Base-by-base conservation (phyloP, 1,140 invertebrate species). In the Antheraea pernyi region DNA sequence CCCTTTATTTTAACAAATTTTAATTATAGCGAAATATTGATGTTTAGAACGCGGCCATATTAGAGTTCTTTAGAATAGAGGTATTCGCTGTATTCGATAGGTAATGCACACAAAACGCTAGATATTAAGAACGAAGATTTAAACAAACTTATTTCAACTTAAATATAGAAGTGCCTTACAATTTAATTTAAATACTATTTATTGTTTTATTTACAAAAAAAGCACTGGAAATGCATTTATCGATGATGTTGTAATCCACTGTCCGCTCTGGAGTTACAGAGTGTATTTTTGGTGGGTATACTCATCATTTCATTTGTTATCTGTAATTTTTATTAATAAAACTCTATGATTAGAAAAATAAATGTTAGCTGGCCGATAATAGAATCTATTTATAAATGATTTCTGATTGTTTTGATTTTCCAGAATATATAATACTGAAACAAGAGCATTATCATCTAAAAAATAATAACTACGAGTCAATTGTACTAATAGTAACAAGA, bases 81-180 rank as follows among this genome's bases (percentile, higher is more conserved):
- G 64, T 72, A 65, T n/a, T 67, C 74, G 75, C 74, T 76, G 75
- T 81, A 76, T 72, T 77, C 75, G 59, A 79, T 79, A 78, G 73
- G 69, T 73, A 76, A 76, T 74, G 69, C 78, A 78, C 70, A 71
- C 74, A 80, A 73, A 30, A 73, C 66, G 62, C 74, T 79, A 73
- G 71, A 75, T 68, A 70, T 19, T 81, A 79, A 80, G 76, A 73
- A 68, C 75, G 74, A 68, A 59, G 73, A 72, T 80, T 78, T 79
- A 74, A 79, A 85, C 80, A 81, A 85, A 75, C 75, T 86, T 74
- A 79, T 83, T 88, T 89, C 83, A 85, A 85, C 81, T 85, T 86
- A 80, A 82, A 89, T 85, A 91, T 90, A 88, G 88, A 92, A 91
- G 90, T 92, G 90, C 90, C 90, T 92, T 92, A 92, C 85, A 74